Evolutionary conservation across 2,113 vertebrate genomes (phyloP).

Genomic region (Carassius auratus): DNA sequence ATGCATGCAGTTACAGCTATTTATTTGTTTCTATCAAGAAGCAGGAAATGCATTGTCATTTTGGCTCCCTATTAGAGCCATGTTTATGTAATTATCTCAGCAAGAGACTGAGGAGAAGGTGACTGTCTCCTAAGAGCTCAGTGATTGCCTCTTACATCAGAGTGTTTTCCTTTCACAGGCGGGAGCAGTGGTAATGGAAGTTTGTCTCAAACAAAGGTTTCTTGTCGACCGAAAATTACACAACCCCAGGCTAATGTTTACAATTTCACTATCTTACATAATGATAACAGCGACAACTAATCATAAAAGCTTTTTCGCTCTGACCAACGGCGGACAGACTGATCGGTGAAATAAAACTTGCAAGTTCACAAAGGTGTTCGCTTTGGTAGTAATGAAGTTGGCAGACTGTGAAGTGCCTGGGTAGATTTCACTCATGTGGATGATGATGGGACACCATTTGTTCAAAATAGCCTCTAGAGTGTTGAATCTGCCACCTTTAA

Average conservation of each 20-base stretch:
- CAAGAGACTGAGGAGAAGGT: conserved; percentile 52
- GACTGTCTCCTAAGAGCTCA: conserved; percentile 53
- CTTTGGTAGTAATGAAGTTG: conserved; percentile 58
- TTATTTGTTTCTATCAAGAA: conserved; percentile 57
- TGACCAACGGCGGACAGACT: conserved; percentile 55
- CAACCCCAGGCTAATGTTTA: conserved; percentile 57
- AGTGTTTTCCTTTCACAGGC: conserved; percentile 55
- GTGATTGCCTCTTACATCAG: conserved; percentile 59
- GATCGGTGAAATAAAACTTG: conserved; percentile 54
- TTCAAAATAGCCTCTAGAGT: conserved; percentile 58
- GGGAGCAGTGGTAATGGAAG: conserved; percentile 52
- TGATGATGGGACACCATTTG: conserved; percentile 70
- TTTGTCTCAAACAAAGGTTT: conserved; percentile 59
- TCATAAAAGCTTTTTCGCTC: conserved; percentile 62
- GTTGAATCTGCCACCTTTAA: conserved; percentile 62
- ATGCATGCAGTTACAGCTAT: conserved; percentile 48
- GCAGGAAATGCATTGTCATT: conserved; percentile 53
- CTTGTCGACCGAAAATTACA: conserved; percentile 52
- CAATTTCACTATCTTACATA: conserved; percentile 53
- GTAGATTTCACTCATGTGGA: conserved; percentile 53
- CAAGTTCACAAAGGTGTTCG: conserved; percentile 55
- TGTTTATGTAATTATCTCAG: conserved; percentile 66
- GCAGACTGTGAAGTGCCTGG: conserved; percentile 52
- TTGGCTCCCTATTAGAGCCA: conserved; percentile 60
- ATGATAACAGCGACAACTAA: conserved; percentile 60